Percentiles rank a stretch among this genome's conserved stretches.
These are phyloP conservation scores for Albula goreensis DNA, from an alignment of 2,113 vertebrate genomes.

Conservation along the genomic window DNA sequence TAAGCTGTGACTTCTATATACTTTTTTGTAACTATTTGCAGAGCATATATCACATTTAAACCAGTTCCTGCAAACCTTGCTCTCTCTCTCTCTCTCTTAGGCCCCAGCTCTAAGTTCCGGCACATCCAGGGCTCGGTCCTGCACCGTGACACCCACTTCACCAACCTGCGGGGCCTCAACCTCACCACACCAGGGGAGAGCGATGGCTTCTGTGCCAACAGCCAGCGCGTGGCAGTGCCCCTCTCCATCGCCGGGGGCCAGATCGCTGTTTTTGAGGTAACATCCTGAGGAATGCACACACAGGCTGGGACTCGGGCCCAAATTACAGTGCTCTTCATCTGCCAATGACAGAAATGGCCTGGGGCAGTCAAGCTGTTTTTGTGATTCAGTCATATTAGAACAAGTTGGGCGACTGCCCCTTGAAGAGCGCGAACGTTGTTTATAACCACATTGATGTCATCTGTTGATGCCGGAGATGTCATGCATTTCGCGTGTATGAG, in stretches of 20 bases:
- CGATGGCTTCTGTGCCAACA: conserved; percentile 87
- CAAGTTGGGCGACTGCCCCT: too few relatives aligned
- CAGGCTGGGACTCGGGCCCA: background rate
- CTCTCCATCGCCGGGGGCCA: conserved; percentile 86
- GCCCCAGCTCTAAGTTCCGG: conserved; percentile 86
- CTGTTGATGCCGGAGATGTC: too few relatives aligned
- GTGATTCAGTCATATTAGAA: too few relatives aligned
- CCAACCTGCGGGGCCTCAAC: conserved; percentile 88
- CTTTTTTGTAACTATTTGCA: background rate
- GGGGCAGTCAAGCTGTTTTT: too few relatives aligned
- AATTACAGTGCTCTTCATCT: background rate
- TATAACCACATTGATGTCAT: too few relatives aligned
- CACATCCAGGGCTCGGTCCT: conserved; percentile 81
- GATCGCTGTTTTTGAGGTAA: conserved; percentile 87
- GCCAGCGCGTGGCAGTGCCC: conserved; percentile 77
- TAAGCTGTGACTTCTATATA: background rate
- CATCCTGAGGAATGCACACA: background rate
- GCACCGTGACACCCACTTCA: conserved; percentile 88
- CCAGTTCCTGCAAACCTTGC: background rate
- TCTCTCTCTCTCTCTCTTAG: conserved; percentile 48
- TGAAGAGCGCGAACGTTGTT: too few relatives aligned
- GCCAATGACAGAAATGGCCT: background rate
- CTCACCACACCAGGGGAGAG: conserved; percentile 91
- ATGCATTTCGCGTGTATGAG: too few relatives aligned
- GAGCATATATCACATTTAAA: background rate